Evolutionary conservation across 2,888 invertebrate genomes (phyloP), one percentile per base, ranked within the genome.

Genomic region (Ethmia dodecea): DNA sequence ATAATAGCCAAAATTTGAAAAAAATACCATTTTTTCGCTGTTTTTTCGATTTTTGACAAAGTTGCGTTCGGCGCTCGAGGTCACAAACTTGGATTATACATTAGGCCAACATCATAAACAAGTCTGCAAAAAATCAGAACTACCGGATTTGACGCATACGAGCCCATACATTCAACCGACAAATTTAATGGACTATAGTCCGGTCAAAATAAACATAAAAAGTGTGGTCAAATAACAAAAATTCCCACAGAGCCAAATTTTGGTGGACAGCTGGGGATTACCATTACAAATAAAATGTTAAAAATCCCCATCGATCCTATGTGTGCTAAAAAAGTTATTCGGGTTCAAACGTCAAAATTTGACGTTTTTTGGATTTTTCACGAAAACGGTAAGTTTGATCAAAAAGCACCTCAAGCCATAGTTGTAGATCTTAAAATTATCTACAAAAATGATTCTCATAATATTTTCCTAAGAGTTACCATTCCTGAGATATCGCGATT

Each of bases 391-490:
- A 40, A n/a, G n/a, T n/a, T n/a, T n/a, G n/a, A n/a, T n/a, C n/a
- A n/a, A n/a, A n/a, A n/a, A n/a, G n/a, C n/a, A 40, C 28, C 12
- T 31, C 31, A 35, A 26, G 28, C 9, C 22, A 41, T 40, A 40
- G 35, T 43, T 37, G 37, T 43, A 43, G 43, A 8, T 18, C 18
- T 18, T 18, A 18, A 18, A 18, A 40, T 43, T 43, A 12, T 43
- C 43, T 33, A 40, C 15, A 40, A 40, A 38, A 43, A 43, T 43
- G 20, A 22, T 40, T 26, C 32, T 4, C 13, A 28, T 33, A 15
- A 14, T 40, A 41, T 40, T 43, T 43, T 38, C 15, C 18, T 42
- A 35, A n/a, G n/a, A n/a, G n/a, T n/a, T n/a, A n/a, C n/a, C n/a
- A n/a, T n/a, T n/a, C n/a, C n/a, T n/a, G n/a, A n/a, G n/a, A n/a